Conservation (phyloP, 2,113 vertebrate species). For the Kobus ellipsiprymnus region DNA sequence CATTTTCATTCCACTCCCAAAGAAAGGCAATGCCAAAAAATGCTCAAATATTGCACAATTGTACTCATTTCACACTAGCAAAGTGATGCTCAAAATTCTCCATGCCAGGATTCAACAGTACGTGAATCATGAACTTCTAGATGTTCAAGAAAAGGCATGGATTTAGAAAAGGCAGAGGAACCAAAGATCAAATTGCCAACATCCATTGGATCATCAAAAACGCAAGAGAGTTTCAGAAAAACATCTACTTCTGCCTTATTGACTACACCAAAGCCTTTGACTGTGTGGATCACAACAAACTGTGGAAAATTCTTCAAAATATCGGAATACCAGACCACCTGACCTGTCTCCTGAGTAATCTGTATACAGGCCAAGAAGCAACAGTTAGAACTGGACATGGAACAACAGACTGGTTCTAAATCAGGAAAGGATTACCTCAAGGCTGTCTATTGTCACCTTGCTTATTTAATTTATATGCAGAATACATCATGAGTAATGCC, state of each 20-base stretch:
- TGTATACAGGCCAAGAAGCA: not conserved
- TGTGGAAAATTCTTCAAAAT: not conserved
- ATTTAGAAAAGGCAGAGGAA: not conserved
- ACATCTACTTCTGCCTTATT: not conserved
- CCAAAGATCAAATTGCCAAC: not conserved
- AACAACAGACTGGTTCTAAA: not conserved
- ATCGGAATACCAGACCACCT: not conserved
- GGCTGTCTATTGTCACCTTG: not conserved
- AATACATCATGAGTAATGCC: not conserved
- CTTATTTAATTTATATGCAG: not conserved
- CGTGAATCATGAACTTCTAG: not conserved
- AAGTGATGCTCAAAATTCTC: not conserved
- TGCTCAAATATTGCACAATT: not conserved
- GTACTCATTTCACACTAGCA: not conserved
- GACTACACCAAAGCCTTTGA: not conserved
- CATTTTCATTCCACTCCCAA: not conserved
- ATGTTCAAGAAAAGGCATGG: not conserved
- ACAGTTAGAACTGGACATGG: not conserved
- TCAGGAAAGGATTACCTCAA: not conserved
- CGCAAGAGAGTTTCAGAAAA: not conserved
- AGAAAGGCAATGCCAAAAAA: not conserved
- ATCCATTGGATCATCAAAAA: not conserved
- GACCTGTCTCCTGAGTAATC: not conserved
- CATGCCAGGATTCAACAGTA: not conserved
- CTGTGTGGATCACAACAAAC: not conserved